Conservation (phyloP, 2,113 vertebrate species). For the Percina caprodes region DNA sequence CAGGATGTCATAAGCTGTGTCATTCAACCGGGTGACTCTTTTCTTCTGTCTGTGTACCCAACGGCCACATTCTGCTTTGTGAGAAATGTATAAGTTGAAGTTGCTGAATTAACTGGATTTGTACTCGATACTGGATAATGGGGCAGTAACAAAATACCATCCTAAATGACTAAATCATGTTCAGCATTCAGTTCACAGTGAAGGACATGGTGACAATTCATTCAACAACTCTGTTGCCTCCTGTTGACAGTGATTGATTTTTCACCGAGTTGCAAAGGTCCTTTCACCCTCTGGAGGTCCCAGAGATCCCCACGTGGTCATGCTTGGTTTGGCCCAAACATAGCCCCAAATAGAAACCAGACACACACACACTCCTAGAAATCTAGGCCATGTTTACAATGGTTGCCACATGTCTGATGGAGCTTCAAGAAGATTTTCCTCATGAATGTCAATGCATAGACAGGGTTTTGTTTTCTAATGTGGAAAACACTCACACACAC, state of each 20-base stretch:
- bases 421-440: conserved; percentile 14
- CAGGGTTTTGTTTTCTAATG: conserved; percentile 16
- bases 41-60: no score
- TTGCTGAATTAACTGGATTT: no score
- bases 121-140: no score
- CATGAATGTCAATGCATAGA: conserved; percentile 21
- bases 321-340: conserved; percentile 63
- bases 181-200: not conserved
- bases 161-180: not conserved
- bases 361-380: conserved; percentile 27
- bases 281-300: conserved; percentile 28
- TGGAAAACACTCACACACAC: conserved; percentile 10
- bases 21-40: no score
- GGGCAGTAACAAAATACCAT: no score
- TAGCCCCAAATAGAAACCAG: conserved; percentile 63
- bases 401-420: conserved; percentile 31
- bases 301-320: conserved; percentile 29
- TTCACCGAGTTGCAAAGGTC: conserved; percentile 14
- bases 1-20: no score
- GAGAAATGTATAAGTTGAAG: no score
- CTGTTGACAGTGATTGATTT: conserved; percentile 17
- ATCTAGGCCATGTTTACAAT: conserved; percentile 52
- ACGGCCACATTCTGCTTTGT: no score
- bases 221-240: conserved; percentile 4
- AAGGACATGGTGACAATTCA: not conserved